Evolutionary conservation across 2,797 vertebrate species (phyloP), one percentile per base, ranked within the genome.

Genomic region (Silurus aristotelis): DNA sequence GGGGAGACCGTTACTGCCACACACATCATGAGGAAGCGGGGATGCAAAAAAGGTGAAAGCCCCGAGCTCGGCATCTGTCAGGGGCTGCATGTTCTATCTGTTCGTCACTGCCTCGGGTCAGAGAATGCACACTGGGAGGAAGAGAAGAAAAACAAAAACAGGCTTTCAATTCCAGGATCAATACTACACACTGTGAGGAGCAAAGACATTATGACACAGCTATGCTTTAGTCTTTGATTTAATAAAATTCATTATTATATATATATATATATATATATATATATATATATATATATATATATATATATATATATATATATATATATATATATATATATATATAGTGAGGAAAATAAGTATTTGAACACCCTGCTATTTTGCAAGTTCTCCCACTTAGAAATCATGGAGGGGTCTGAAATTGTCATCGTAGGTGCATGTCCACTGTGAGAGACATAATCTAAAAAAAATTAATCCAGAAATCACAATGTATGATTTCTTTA

Each of bases 1-100:
- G 79, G 98, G 98, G 81, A 99, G 97, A 0, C 98, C 98, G 6
- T 99, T 99, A 92, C 98, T 99, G 82, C 98, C 98, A 90, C 98
- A 99, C 76, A 99, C 97, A 90, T 99, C 98, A 86, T 99, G 97
- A 0, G 98, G 98, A n/a, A 99, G 95, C 87, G 98, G 96, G 0
- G 98, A 99, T 27, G 98, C 98, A 71, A 99, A 99, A 90, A 99
- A 99, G 13, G 98, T 99, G 90, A 96, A 99, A 8, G 97, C 98
- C 25, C 98, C 98, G 89, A 99, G 93, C 91, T 97, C 95, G 0
- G 97, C 96, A 55, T 98, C 97, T 92, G 94, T 96, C 38, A 99
- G 93, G 27, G 97, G 95, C 92, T 96, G 96, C 98, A 99, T 99
- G 78, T 83, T 86, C 43, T 10, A n/a, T 76, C 87, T 75, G 85